Conservation (phyloP, 2,888 invertebrate species). For the Tipula confusa region DNA sequence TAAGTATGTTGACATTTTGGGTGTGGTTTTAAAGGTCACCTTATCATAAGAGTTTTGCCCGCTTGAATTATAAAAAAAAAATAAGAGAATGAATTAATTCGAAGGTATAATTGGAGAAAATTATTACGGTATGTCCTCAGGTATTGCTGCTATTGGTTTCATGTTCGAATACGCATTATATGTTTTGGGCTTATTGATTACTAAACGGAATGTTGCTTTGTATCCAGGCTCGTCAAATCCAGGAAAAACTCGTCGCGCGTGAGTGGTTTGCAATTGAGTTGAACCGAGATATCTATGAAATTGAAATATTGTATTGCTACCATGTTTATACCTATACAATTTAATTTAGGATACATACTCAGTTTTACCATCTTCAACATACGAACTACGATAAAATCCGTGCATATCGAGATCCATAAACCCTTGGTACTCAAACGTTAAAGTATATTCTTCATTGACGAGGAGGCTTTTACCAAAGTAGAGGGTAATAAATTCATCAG, state of each 20-base stretch:
- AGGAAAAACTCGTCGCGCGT: constrained; percentile 69
- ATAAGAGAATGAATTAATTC: background rate
- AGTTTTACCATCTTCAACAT: constrained; percentile 43
- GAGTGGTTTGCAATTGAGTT: constrained; percentile 65
- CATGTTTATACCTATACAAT: constrained; percentile 34
- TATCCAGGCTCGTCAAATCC: constrained; percentile 73
- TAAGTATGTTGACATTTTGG: constrained; percentile 74
- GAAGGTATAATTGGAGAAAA: background rate
- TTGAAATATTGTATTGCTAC: constrained; percentile 36
- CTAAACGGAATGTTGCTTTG: constrained; percentile 61
- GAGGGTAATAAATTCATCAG: background rate
- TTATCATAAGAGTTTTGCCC: constrained; percentile 27
- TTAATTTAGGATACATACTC: background rate
- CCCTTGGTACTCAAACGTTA: constrained; percentile 52
- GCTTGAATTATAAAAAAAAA: background rate
- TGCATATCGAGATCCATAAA: constrained; percentile 53
- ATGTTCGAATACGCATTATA: background rate
- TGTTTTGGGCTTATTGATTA: constrained; percentile 39
- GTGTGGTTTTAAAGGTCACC: constrained; percentile 54
- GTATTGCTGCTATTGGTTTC: background rate
- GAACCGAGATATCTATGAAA: constrained; percentile 56
- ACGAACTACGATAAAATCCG: constrained; percentile 53
- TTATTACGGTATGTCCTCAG: background rate
- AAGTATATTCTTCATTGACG: constrained; percentile 46
- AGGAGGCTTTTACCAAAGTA: constrained; percentile 42